Percentiles rank a stretch among this genome's conserved stretches.
Conservation (phyloP, 2,888 invertebrate genomes). For the Desoria tigrina region DNA sequence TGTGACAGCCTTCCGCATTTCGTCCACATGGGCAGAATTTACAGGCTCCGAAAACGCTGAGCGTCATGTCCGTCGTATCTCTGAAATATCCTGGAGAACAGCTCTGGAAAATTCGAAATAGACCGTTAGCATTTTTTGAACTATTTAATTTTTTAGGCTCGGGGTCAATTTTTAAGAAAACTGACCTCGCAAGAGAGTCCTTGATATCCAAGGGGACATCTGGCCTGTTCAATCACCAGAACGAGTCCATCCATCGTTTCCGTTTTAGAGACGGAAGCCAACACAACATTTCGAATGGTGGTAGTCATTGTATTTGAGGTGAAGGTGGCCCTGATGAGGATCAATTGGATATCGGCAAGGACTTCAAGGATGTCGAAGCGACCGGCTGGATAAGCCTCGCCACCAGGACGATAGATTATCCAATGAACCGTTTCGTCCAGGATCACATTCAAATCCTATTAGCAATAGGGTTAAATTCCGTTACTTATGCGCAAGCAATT, state of each 20-base stretch:
- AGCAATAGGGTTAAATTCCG: neutral
- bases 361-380: constrained; percentile 45
- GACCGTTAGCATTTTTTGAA: no score
- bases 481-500: no score
- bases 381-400: constrained; percentile 29
- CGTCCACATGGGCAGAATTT: constrained; percentile 46
- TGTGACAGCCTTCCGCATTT: constrained; percentile 40
- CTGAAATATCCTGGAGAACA: constrained; percentile 46
- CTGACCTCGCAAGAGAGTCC: constrained; percentile 32
- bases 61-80: constrained; percentile 36
- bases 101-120: constrained; percentile 31
- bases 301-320: constrained; percentile 29
- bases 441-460: constrained; percentile 28
- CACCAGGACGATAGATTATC: constrained; percentile 32
- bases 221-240: constrained; percentile 26
- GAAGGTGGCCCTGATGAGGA: constrained; percentile 43
- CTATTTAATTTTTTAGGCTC: no score
- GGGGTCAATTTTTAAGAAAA: no score
- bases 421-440: constrained; percentile 38
- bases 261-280: constrained; percentile 32
- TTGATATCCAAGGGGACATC: constrained; percentile 39
- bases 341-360: constrained; percentile 38
- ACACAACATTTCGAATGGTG: constrained; percentile 27
- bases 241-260: constrained; percentile 15
- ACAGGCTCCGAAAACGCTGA: constrained; percentile 48